A percentile compares a stretch with the other conserved stretches of the same genome.
Conservation (phyloP, 2,888 invertebrate species). For the Bombylius major region DNA sequence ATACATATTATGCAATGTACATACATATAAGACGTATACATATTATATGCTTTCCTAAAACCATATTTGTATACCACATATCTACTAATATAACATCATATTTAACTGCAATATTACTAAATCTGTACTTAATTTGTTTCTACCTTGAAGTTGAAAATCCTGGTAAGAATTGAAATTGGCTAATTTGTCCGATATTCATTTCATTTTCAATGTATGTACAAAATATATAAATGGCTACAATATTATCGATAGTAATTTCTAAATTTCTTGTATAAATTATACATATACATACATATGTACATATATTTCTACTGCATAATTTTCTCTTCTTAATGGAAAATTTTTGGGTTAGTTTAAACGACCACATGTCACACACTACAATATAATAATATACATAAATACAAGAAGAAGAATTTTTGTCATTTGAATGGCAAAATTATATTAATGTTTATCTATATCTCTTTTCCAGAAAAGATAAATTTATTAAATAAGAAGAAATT, state of each 20-base stretch:
- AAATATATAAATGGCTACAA: neutral
- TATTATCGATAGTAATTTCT: no score
- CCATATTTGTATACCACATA: neutral
- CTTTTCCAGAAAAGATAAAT: no score
- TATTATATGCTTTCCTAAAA: neutral
- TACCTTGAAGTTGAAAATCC: constrained; percentile 1
- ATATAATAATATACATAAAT: no score
- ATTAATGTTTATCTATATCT: no score
- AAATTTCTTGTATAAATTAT: no score
- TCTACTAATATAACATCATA: constrained; percentile 3
- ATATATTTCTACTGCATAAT: neutral
- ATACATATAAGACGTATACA: neutral
- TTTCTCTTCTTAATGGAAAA: neutral
- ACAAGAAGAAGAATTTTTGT: neutral
- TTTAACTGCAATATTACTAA: no score
- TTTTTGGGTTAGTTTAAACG: neutral
- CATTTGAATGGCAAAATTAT: neutral
- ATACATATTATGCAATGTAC: no score
- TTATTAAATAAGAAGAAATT: no score
- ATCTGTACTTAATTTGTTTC: constrained; percentile 5
- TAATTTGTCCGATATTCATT: constrained; percentile 8
- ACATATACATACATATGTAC: neutral
- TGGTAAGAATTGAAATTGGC: constrained; percentile 13
- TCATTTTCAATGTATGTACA: no score
- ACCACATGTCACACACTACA: neutral